These are phyloP conservation scores for Lucilia sericata DNA, from an alignment of 1,140 invertebrate species.

Conservation along the genomic window DNA sequence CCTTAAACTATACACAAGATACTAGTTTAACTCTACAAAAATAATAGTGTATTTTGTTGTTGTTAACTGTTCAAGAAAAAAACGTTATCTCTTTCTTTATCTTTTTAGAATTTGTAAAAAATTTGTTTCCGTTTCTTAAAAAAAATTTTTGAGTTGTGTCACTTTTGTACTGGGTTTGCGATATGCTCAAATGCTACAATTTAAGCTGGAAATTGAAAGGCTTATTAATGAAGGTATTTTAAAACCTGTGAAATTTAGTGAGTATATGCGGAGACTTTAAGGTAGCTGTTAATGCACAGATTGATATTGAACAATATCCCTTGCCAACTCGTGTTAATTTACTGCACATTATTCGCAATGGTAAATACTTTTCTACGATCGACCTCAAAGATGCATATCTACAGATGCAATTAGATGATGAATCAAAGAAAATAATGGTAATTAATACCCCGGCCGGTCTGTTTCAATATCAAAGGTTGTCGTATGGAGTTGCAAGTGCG, in stretches of 20 bases:
- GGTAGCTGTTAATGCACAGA: conserved; percentile 53
- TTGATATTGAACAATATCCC: conserved; percentile 61
- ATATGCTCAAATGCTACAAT: no score
- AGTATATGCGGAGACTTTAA: conserved; percentile 69
- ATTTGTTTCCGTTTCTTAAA: no score
- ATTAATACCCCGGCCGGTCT: conserved; percentile 61
- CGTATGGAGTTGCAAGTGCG: conserved; percentile 65
- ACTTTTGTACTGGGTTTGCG: no score
- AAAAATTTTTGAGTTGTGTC: no score
- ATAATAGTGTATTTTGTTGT: no score
- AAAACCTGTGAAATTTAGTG: conserved; percentile 65
- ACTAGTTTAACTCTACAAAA: no score
- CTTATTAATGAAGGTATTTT: no score
- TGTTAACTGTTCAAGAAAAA: no score
- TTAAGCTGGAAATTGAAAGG: no score
- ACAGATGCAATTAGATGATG: conserved; percentile 56
- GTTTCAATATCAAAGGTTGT: conserved; percentile 66
- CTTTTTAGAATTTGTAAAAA: no score
- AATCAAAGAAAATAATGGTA: conserved; percentile 49
- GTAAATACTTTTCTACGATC: conserved; percentile 57
- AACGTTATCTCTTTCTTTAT: no score
- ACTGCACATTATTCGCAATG: conserved; percentile 57
- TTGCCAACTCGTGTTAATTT: conserved; percentile 60
- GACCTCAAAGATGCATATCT: conserved; percentile 55
- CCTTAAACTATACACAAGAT: no score